phyloP scores from a whole-genome alignment of 2,797 vertebrate species.

The Sebastes baramenuke region DNA sequence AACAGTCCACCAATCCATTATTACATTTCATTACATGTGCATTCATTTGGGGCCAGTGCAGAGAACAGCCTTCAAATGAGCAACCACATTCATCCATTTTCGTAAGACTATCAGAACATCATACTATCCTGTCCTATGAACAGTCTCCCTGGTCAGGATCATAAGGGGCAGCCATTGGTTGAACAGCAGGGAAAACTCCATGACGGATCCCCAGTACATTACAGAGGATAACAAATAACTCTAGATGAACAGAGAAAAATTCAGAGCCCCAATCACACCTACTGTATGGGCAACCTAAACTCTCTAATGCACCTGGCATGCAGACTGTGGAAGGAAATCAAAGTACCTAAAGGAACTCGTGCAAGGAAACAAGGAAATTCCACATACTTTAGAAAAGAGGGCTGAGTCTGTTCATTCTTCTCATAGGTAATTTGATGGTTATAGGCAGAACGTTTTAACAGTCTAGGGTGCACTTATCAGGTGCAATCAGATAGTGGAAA shows the following conservation, averaged over 20 bases:
- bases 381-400: background rate
- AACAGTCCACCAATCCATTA: background rate
- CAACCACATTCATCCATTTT: background rate
- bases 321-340: background rate
- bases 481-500: background rate
- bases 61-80: background rate
- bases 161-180: background rate
- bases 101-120: background rate
- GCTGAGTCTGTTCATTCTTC: background rate
- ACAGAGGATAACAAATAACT: background rate
- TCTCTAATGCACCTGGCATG: background rate
- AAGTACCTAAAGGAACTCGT: background rate
- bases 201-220: background rate
- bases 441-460: background rate
- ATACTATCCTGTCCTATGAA: background rate
- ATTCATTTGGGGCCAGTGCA: background rate
- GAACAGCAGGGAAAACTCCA: background rate
- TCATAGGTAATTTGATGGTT: background rate
- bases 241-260: slow-evolving; percentile 2
- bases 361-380: slow-evolving; percentile 5
- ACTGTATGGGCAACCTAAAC: background rate
- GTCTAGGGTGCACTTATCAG: background rate
- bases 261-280: background rate
- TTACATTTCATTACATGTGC: background rate
- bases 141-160: background rate